Percentiles rank a stretch among this genome's conserved stretches.
Evolutionary conservation across 2,888 invertebrate species (phyloP).

Genomic region (Hetaerina titia): DNA sequence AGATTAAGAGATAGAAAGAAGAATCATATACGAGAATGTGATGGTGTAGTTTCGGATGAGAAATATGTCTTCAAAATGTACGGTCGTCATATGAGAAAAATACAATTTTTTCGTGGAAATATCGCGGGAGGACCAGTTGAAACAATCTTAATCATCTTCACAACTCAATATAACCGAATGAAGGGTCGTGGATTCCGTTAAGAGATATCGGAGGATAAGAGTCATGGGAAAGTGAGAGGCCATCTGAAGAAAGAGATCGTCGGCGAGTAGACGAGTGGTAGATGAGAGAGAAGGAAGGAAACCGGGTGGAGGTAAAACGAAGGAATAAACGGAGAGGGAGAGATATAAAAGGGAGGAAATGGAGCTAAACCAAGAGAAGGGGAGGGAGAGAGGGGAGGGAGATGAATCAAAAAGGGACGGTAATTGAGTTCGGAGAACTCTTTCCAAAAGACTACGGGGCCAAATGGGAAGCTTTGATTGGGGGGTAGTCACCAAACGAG

Average conservation of each 20-base stretch:
- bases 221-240: neutral
- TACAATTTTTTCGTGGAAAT: too few species aligned
- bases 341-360: neutral
- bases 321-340: neutral
- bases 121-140: too few species aligned
- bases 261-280: too few species aligned
- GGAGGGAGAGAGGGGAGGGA: neutral
- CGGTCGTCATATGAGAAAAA: too few species aligned
- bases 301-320: neutral
- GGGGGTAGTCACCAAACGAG: neutral
- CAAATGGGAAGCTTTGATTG: slow-evolving; percentile 45
- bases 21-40: too few species aligned
- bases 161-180: too few species aligned
- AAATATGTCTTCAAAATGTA: too few species aligned
- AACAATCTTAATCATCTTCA: too few species aligned
- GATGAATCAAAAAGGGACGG: neutral
- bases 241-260: too few species aligned
- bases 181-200: too few species aligned
- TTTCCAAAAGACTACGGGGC: neutral
- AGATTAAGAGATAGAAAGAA: too few species aligned
- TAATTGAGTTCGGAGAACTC: slow-evolving; percentile 56
- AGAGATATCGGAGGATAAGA: neutral
- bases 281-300: neutral
- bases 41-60: too few species aligned
- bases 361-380: neutral